Evolutionary conservation across 2,113 vertebrate species (phyloP).

Genomic region (Protomyctophum bolini): DNA sequence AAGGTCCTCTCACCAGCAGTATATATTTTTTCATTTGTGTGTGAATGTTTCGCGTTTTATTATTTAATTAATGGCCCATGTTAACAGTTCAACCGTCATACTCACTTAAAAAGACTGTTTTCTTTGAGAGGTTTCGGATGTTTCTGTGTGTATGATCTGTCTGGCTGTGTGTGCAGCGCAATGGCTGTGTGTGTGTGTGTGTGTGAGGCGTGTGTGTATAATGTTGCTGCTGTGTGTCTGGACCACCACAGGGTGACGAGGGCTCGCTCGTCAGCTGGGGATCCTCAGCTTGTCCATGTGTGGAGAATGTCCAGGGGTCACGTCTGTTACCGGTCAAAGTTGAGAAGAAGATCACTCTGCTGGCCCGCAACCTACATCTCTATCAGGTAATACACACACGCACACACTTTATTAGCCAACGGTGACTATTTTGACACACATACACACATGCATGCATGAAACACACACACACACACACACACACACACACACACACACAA

Average conservation of each 20-base stretch:
- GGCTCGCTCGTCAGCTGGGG: conserved; percentile 80
- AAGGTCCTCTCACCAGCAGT: background rate
- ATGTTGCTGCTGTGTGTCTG: conserved; percentile 4
- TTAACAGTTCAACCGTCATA: conserved; percentile 6
- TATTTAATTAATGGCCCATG: conserved; percentile 1
- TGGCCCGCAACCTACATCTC: conserved; percentile 90
- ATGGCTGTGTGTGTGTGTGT: conserved; percentile 5
- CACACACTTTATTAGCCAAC: background rate
- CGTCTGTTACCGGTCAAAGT: conserved; percentile 85
- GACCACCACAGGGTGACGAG: conserved; percentile 76
- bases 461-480: too few relatives aligned
- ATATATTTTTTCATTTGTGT: conserved; percentile 9
- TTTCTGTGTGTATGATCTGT: too few relatives aligned
- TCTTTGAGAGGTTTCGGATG: background rate
- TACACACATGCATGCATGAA: too few relatives aligned
- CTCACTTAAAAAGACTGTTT: background rate
- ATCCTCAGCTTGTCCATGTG: conserved; percentile 90
- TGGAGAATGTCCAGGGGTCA: conserved; percentile 88
- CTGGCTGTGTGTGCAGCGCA: background rate
- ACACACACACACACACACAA: background rate
- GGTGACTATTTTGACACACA: too few relatives aligned
- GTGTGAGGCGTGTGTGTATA: background rate
- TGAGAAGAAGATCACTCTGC: conserved; percentile 85
- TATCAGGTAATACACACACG: conserved; percentile 83
- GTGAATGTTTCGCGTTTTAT: background rate